Evolutionary conservation across 1,140 invertebrate species (phyloP).

Genomic region (Olivierus martensii): DNA sequence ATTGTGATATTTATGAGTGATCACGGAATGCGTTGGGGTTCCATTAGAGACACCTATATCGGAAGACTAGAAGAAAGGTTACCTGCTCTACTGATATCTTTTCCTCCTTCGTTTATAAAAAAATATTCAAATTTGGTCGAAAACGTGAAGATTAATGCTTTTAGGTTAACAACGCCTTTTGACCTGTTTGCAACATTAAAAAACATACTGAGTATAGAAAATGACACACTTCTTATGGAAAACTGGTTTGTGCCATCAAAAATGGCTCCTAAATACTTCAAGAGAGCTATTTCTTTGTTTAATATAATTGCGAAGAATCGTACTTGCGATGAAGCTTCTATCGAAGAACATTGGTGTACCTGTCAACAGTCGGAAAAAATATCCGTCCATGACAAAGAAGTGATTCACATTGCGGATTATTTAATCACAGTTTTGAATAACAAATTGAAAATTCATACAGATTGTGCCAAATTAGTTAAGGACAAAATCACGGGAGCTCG

Average conservation of each 20-base stretch:
- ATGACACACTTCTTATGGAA: conserved; percentile 29
- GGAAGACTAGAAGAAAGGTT: conserved; percentile 69
- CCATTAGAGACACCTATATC: conserved; percentile 12
- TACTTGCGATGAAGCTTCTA: conserved; percentile 29
- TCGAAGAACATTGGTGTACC: conserved; percentile 33
- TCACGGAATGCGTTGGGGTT: conserved; percentile 18
- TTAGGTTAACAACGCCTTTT: conserved; percentile 60
- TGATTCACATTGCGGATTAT: no score
- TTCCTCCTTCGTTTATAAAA: conserved; percentile 53
- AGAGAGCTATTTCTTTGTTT: conserved; percentile 50
- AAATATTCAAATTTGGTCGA: conserved; percentile 43
- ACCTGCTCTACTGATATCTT: conserved; percentile 60
- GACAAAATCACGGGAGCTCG: no score
- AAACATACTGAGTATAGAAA: conserved; percentile 38
- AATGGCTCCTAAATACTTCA: conserved; percentile 1
- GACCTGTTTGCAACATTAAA: conserved; percentile 60
- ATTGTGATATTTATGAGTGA: conserved; percentile 72
- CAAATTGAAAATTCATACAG: no score
- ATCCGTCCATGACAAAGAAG: not conserved
- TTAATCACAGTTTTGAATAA: no score
- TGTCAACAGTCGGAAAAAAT: conserved; percentile 20
- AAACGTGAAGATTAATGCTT: conserved; percentile 31
- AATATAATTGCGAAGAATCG: conserved; percentile 43
- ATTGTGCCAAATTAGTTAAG: no score
- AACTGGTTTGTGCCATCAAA: conserved; percentile 21